Conservation (phyloP, 2,113 vertebrate species). For the Tragelaphus imberbis region DNA sequence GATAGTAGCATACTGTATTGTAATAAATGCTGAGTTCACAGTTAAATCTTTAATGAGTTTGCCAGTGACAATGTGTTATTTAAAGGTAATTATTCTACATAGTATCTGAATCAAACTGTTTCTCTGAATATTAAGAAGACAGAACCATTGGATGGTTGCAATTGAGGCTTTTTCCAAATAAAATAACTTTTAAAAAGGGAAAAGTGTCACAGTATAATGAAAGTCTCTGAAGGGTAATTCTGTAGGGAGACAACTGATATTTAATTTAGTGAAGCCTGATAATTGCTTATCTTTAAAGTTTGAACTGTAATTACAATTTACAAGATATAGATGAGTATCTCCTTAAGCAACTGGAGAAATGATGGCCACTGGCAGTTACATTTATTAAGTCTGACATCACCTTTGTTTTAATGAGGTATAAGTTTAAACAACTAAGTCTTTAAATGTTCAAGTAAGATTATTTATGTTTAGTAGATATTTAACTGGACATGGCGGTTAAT, state of each 20-base stretch:
- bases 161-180: neutral
- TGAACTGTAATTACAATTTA: neutral
- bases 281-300: neutral
- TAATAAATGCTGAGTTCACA: neutral
- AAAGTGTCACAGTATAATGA: neutral
- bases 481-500: neutral
- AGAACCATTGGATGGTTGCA: neutral
- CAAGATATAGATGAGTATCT: neutral
- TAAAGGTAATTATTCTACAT: neutral
- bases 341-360: neutral
- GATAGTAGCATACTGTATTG: neutral
- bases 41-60: neutral
- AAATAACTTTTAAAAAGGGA: neutral
- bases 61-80: neutral
- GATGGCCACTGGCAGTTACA: neutral
- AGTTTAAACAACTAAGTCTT: neutral
- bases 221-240: neutral
- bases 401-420: neutral
- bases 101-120: neutral
- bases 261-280: neutral
- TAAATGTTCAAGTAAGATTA: neutral
- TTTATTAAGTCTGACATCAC: neutral
- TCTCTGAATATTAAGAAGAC: neutral
- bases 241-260: neutral
- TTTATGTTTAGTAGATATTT: neutral